Evolutionary conservation across 2,797 vertebrate species (phyloP), one percentile per base, ranked within the genome.

Genomic region (Hephaestus fuliginosus): DNA sequence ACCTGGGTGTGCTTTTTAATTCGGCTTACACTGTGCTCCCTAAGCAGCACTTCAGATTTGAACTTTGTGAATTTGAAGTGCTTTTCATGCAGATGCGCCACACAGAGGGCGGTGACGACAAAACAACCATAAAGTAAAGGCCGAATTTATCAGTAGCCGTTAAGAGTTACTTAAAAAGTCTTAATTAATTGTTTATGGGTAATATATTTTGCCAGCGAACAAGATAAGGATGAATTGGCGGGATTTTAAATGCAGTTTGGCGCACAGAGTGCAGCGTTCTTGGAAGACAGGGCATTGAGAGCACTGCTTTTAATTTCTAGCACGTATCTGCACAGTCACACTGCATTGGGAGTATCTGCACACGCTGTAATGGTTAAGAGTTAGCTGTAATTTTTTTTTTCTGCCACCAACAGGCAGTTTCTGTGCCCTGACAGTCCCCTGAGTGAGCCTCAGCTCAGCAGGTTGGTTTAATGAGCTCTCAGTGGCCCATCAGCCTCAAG

Each of bases 391-490:
- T 8, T 33, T 33, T 5, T 33, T 33, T 33, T 33, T 25, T 25
- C 25, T 25, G 25, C 25, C 25, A 25, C 25, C 25, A 25, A 2
- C 2, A 25, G 20, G 9, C 14, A 36, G 20, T 7, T 58, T 61
- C 13, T 53, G 55, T 53, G 28, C 20, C 41, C 8, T 43, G 22
- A 2, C 13, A 18, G 55, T 8, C 43, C 43, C 49, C 6, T 51
- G 33, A 8, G 49, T 57, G 41, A 9, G 30, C 30, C 3, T 1
- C 18, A 28, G 25, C 55, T 25, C 55, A 62, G 28, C 56, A 65
- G 13, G 0, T 33, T 48, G 12, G 18, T 1, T 55, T 76, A 74
- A 68, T 77, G 28, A 39, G 76, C 44, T 77, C 61, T 79, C 55
- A 5, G 30, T 30, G 41, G 56, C 44, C 30, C 30, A 25, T 76